Conservation (phyloP, 2,113 vertebrate species). For the Coreoperca whiteheadi region DNA sequence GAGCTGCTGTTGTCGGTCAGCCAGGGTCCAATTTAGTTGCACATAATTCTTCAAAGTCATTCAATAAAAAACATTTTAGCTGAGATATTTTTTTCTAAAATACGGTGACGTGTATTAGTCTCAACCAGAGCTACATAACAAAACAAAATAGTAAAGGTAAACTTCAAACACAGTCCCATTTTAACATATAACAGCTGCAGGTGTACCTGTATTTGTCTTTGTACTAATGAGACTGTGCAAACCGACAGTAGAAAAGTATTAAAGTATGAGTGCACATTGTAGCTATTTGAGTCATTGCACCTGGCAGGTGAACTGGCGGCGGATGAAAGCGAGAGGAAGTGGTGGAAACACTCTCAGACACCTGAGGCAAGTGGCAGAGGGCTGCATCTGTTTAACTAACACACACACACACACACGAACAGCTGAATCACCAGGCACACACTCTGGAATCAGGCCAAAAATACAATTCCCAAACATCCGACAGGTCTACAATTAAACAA, state of each 20-base stretch:
- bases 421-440: conserved; percentile 15
- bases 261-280: conserved; percentile 58
- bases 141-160: neutral
- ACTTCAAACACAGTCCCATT: conserved; percentile 8
- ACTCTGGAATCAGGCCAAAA: conserved; percentile 52
- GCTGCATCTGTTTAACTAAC: conserved; percentile 70
- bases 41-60: conserved; percentile 12
- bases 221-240: conserved; percentile 40
- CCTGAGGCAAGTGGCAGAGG: conserved; percentile 73
- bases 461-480: conserved; percentile 48
- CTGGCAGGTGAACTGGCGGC: conserved; percentile 79
- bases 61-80: neutral
- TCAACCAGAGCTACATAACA: neutral
- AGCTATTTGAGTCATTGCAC: conserved; percentile 73
- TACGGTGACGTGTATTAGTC: neutral
- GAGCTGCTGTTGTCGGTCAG: conserved; percentile 39
- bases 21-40: conserved; percentile 18
- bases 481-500: conserved; percentile 60
- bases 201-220: conserved; percentile 47
- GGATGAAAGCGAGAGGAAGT: conserved; percentile 77
- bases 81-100: neutral
- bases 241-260: conserved; percentile 42
- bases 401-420: conserved; percentile 16
- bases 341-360: conserved; percentile 74
- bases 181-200: conserved; percentile 37